Conservation (phyloP, 2,888 invertebrate species). For the Orthonychiurus folsomi region DNA sequence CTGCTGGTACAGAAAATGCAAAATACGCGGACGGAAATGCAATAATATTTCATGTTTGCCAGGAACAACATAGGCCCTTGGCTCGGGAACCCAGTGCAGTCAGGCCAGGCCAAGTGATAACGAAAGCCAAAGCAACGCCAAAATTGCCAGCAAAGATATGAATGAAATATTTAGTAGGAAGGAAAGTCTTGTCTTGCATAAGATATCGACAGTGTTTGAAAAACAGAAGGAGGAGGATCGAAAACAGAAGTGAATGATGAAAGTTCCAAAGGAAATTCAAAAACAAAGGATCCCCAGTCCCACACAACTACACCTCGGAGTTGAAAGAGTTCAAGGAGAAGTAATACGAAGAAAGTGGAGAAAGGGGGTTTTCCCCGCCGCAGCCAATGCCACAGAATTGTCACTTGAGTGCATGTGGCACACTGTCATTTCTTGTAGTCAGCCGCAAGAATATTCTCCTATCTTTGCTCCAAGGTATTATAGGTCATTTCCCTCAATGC, state of each 20-base stretch:
- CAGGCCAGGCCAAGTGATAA: too few relatives aligned
- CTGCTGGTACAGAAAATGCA: not conserved
- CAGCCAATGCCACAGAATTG: too few relatives aligned
- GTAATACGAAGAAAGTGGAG: not conserved
- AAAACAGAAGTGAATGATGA: not conserved
- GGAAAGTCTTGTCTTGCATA: not conserved
- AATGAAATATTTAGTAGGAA: not conserved
- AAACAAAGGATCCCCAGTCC: too few relatives aligned
- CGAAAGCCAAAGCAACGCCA: not conserved
- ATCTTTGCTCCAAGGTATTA: not conserved
- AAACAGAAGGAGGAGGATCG: not conserved
- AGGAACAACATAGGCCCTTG: slow-evolving; percentile 6
- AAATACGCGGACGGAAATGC: slow-evolving; percentile 1
- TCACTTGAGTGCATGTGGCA: not conserved
- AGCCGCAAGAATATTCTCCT: not conserved
- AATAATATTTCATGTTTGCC: slow-evolving; percentile 11
- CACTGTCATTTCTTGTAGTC: not conserved
- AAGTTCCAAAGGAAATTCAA: not conserved
- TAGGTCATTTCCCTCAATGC: not conserved
- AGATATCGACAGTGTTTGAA: not conserved
- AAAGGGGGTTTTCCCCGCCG: not conserved
- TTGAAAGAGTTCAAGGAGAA: too few relatives aligned
- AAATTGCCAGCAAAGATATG: not conserved
- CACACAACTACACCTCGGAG: too few relatives aligned
- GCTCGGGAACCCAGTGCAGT: too few relatives aligned